A percentile compares a stretch with the other conserved stretches of the same genome.
Evolutionary conservation across 2,113 vertebrate species (phyloP).

Genomic region (Microcebus murinus): DNA sequence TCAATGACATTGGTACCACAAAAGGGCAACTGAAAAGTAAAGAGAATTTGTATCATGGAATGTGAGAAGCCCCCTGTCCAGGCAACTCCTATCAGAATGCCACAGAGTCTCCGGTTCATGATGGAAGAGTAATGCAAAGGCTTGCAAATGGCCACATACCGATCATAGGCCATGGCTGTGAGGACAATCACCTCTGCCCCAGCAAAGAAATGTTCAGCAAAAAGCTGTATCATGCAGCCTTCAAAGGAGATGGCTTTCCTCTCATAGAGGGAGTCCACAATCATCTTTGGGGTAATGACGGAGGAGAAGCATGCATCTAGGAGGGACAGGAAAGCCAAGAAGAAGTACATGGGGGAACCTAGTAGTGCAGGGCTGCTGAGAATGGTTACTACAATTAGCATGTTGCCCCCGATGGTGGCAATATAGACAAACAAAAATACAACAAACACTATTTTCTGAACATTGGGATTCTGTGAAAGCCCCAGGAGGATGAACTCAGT

Average conservation of each 20-base stretch:
- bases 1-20: no score
- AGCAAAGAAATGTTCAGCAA: no score
- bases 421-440: constrained; percentile 57
- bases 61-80: no score
- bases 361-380: constrained; percentile 18
- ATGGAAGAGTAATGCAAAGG: no score
- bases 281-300: constrained; percentile 62
- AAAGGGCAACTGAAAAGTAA: no score
- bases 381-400: constrained; percentile 55
- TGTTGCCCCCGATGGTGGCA: constrained; percentile 49
- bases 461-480: constrained; percentile 48
- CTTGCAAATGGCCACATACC: no score
- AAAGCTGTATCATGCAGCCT: constrained; percentile 65
- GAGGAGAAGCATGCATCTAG: constrained; percentile 65
- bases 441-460: constrained; percentile 57
- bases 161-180: no score
- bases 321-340: constrained; percentile 70
- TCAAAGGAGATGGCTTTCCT: constrained; percentile 61
- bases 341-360: constrained; percentile 65
- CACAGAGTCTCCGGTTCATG: no score
- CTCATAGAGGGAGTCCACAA: constrained; percentile 49
- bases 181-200: no score
- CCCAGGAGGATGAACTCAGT: constrained; percentile 67
- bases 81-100: no score
- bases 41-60: no score